Evolutionary conservation across 2,113 vertebrate species (phyloP), one percentile per base, ranked within the genome.

Genomic region (Albula glossodonta): DNA sequence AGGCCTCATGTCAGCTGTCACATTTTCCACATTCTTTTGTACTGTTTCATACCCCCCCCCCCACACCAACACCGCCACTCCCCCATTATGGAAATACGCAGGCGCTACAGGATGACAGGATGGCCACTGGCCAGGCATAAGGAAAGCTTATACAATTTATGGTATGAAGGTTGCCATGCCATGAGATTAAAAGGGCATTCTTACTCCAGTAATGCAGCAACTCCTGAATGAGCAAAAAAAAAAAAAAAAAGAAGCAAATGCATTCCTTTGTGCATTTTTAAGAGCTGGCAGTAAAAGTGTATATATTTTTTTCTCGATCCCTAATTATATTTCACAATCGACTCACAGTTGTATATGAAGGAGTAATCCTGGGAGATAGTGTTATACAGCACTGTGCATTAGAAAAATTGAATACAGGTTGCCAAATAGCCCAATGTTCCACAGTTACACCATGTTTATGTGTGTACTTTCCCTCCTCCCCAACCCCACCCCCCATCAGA

Each of bases 1-100:
- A 9, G n/a, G 25, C n/a, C 10, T 91, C 88, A 84, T 90, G 91
- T 91, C 92, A 91, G 92, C 94, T 92, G 93, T 88, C 89, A 90
- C 92, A 93, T 93, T 91, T 90, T 92, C 91, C 91, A 90, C 89
- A 89, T 74, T 74, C 70, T 11, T 31, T 31, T n/a, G 22, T 2
- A 70, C 63, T 70, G 63, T n/a, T 70, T 17, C 63, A 31, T 9
- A 56, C 6, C 53, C 12, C 12, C 7, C 53, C 6, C 6, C 31
- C 31, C 0, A 41, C 31, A 41, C 31, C 31, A 41, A 41, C 31
- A 41, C 31, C 31, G 31, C 31, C 31, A 41, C 31, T 1, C 31
- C 31, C 31, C 31, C 31, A 41, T 41, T 41, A 41, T 41, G 31
- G 8, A 74, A 70, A 74, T 7, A 74, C 60, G 17, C 17, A 15